Conservation (phyloP, 2,888 invertebrate species). For the Anoplius nigerrimus region DNA sequence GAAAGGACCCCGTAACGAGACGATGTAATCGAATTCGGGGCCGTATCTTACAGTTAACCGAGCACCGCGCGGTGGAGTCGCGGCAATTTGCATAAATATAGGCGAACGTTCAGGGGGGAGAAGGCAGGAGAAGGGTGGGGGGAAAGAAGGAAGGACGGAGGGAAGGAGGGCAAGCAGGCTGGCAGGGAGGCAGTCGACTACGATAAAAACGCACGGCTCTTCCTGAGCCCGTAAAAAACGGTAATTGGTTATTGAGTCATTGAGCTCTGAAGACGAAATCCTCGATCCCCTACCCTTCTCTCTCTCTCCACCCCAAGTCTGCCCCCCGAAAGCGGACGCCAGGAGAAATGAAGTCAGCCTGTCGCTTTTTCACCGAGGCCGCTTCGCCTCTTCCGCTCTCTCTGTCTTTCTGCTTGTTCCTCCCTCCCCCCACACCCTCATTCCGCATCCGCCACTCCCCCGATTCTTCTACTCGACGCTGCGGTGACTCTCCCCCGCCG, state of each 20-base stretch:
- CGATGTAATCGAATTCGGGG: conserved; percentile 57
- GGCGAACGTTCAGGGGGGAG: conserved; percentile 21
- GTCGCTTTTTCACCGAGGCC: neutral
- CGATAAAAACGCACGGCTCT: conserved; percentile 54
- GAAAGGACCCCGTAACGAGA: conserved; percentile 41
- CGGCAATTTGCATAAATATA: conserved; percentile 67
- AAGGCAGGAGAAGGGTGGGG: conserved; percentile 19
- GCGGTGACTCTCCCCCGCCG: conserved; percentile 19
- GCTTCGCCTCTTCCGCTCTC: neutral
- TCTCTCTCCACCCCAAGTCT: neutral
- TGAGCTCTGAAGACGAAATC: conserved; percentile 48
- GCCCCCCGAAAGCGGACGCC: no score
- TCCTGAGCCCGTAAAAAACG: conserved; percentile 45
- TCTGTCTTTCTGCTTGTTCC: neutral
- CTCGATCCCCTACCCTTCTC: conserved; percentile 10
- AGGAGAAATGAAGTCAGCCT: no score
- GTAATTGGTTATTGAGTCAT: conserved; percentile 70
- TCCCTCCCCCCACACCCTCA: neutral
- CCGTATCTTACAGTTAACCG: conserved; percentile 61
- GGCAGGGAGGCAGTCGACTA: conserved; percentile 18
- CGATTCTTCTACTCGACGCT: neutral
- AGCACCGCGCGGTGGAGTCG: conserved; percentile 40
- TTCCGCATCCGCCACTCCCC: conserved; percentile 9
- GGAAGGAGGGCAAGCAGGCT: neutral
- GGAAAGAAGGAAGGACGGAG: conserved; percentile 6